Base-by-base conservation (phyloP, 2,113 vertebrate genomes). In the Sclerurus mexicanus region DNA sequence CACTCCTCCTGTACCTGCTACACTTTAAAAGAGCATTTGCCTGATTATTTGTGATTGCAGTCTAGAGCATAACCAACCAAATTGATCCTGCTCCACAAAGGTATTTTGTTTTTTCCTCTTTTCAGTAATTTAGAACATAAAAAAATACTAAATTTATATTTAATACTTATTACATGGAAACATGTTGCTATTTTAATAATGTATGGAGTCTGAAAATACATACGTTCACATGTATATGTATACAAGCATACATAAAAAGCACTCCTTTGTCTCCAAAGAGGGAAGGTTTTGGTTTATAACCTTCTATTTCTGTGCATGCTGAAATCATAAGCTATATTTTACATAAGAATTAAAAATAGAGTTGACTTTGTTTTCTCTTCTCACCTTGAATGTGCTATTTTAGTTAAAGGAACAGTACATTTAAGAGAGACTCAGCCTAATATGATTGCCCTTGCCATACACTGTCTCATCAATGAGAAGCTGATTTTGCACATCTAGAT, bases 361-460 rank as follows among this genome's bases (percentile, higher is more conserved):
- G 10, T 53, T 87, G 85, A 90, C 81, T 93, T 94, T 94, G 42
- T 89, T 87, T 94, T 74, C 63, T 81, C 8, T 81, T 47, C 69
- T 93, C 78, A 91, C 74, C 90, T 96, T 94, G 82, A 78, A 55
- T 75, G n/a, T 78, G 42, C 88, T 91, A 85, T 92, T 92, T 95
- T 85, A 55, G 82, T 75, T 46, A 82, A 63, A 31, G 25, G 64
- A 82, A 75, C 25, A 55, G 47, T 50, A 30, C 28, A 10, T 63
- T 89, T 69, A 37, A 55, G 20, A 67, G 31, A 74, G 16, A 62
- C n/a, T 44, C 20, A 55, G 60, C 28, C 20, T 87, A 75, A 55
- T 71, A 78, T 50, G 42, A 82, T 90, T 95, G 86, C 17, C 79
- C 86, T 95, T 96, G 79, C 68, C 80, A 88, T 40, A 39, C 60